Percentiles rank a stretch among this genome's conserved stretches.
These are phyloP conservation scores for Pseudococcus viburni DNA, from an alignment of 2,888 invertebrate genomes.

Conservation along the genomic window DNA sequence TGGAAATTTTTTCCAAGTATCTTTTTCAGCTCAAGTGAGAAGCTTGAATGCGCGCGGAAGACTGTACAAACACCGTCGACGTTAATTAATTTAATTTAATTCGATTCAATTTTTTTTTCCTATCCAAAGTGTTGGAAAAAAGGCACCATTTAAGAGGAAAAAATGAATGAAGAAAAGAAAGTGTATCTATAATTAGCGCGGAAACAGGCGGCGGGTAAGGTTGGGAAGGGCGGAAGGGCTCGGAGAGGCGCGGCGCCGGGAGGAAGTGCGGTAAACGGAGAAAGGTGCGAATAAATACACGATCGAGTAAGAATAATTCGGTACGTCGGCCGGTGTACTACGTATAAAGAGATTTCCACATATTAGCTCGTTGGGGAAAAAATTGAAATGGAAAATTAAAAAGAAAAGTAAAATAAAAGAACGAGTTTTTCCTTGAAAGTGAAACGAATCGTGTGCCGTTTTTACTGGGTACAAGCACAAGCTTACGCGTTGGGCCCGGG, in stretches of 20 bases:
- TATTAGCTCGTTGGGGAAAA: constrained; percentile 33
- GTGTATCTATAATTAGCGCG: not conserved
- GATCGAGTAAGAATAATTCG: constrained; percentile 26
- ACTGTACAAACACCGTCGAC: not conserved
- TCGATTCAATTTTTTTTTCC: not conserved
- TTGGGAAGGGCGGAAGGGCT: not conserved
- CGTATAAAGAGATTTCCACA: constrained; percentile 31
- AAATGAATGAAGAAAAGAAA: not conserved
- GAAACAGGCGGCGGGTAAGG: not conserved
- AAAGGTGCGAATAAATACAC: constrained; percentile 22
- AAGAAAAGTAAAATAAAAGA: constrained; percentile 32
- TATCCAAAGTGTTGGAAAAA: not conserved
- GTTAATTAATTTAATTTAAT: not conserved
- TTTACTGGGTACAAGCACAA: constrained; percentile 22
- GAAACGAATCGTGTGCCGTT: constrained; percentile 25
- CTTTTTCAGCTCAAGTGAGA: too few relatives aligned
- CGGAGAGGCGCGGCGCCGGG: not conserved
- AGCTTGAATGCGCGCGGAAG: too few relatives aligned
- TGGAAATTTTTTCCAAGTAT: too few relatives aligned
- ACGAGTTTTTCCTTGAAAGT: constrained; percentile 33
- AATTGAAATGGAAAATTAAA: constrained; percentile 35
- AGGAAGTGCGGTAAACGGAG: not conserved
- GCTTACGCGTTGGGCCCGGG: constrained; percentile 59
- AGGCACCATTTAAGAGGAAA: not conserved
- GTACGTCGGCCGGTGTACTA: constrained; percentile 7